Percentiles rank a stretch among this genome's conserved stretches.
Evolutionary conservation across 2,113 vertebrate genomes (phyloP).

Genomic region (Leucoraja erinaceus): DNA sequence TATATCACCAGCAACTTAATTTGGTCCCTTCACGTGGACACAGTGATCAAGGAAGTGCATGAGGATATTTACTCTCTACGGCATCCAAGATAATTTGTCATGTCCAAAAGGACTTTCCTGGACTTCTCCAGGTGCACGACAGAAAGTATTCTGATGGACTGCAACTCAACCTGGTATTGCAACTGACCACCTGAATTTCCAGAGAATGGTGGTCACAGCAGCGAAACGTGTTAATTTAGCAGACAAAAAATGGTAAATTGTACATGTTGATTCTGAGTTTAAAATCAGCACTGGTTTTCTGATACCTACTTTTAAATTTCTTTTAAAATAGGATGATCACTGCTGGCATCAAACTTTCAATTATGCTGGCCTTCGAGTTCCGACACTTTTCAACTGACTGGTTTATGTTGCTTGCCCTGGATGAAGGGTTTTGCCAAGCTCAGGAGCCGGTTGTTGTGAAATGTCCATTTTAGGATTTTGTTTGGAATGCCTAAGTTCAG

Average conservation of each 20-base stretch:
- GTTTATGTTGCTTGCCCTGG: neutral
- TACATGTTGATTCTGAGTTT: neutral
- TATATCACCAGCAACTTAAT: too few relatives aligned
- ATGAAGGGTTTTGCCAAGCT: neutral
- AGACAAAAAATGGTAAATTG: neutral
- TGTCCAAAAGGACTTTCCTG: too few relatives aligned
- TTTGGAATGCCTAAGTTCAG: neutral
- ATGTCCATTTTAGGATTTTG: neutral
- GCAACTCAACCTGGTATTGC: too few relatives aligned
- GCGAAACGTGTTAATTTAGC: neutral
- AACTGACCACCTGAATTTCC: too few relatives aligned
- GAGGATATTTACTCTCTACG: too few relatives aligned
- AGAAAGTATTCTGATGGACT: too few relatives aligned
- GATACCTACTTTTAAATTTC: neutral
- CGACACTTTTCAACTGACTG: neutral
- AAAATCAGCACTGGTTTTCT: constrained; percentile 14
- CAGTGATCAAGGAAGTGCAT: too few relatives aligned
- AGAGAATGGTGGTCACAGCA: too few relatives aligned
- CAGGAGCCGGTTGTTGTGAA: neutral
- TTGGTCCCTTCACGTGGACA: too few relatives aligned
- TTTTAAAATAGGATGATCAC: neutral
- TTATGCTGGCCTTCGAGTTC: neutral
- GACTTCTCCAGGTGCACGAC: too few relatives aligned
- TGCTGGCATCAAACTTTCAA: neutral
- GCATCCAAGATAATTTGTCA: too few relatives aligned